Evolutionary conservation across 2,797 vertebrate species (phyloP).

Genomic region (Hypotaenidia okinawae): DNA sequence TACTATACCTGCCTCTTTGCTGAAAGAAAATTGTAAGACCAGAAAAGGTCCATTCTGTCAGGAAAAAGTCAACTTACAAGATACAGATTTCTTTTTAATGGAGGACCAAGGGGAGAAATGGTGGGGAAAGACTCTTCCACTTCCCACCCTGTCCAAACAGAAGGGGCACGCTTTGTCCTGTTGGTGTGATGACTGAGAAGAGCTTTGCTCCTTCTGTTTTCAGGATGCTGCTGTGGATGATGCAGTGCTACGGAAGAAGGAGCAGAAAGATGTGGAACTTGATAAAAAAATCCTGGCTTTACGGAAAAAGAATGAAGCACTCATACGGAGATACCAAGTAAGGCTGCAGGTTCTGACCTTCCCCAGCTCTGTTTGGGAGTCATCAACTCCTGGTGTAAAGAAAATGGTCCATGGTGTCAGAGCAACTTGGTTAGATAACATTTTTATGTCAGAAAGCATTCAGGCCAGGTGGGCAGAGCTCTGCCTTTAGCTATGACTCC

Average conservation of each 20-base stretch:
- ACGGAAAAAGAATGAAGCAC: slow-evolving; percentile 92
- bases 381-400: neutral
- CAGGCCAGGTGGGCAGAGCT: neutral
- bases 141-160: neutral
- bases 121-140: neutral
- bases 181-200: neutral
- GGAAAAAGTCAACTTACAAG: neutral
- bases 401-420: neutral
- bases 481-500: neutral
- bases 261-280: slow-evolving; percentile 90
- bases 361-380: neutral
- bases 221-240: slow-evolving; percentile 75
- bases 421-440: neutral
- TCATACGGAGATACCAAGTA: slow-evolving; percentile 95
- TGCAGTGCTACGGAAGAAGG: slow-evolving; percentile 83
- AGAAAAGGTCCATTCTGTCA: neutral
- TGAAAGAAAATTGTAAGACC: neutral
- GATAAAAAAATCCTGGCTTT: slow-evolving; percentile 94
- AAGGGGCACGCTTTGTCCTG: neutral
- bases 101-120: neutral
- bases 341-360: neutral
- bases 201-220: slow-evolving; percentile 42
- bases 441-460: neutral
- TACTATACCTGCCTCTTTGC: neutral
- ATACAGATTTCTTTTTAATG: neutral